phyloP scores from a whole-genome alignment of 2,797 vertebrate genomes.

The Vespertilio murinus region DNA sequence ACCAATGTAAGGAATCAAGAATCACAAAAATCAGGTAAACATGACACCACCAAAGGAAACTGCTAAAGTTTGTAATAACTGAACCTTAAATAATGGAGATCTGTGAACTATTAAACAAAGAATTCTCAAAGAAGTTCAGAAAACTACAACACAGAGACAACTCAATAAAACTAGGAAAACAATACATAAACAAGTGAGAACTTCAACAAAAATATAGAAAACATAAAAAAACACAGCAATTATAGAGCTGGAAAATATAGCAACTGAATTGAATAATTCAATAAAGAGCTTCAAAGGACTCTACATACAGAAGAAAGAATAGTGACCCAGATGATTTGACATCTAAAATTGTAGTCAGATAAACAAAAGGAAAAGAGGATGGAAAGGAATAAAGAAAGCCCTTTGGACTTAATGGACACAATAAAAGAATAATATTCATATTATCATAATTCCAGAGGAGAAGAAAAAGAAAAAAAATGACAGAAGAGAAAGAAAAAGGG shows the following conservation, averaged over 20 bases:
- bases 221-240: neutral
- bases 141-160: neutral
- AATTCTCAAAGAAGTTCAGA: neutral
- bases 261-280: neutral
- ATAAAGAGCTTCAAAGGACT: neutral
- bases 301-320: neutral
- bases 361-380: neutral
- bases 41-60: neutral
- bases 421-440: neutral
- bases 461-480: neutral
- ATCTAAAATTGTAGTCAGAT: neutral
- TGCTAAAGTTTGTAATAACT: neutral
- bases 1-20: neutral
- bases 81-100: neutral
- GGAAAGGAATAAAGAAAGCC: neutral
- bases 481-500: neutral
- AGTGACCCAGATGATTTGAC: neutral
- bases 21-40: neutral
- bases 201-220: neutral
- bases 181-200: neutral
- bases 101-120: neutral
- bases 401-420: neutral
- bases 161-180: neutral
- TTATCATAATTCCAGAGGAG: neutral
- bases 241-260: neutral